Evolutionary conservation across 2,888 invertebrate species (phyloP), one percentile per base, ranked within the genome.

Genomic region (Unio pictorum): DNA sequence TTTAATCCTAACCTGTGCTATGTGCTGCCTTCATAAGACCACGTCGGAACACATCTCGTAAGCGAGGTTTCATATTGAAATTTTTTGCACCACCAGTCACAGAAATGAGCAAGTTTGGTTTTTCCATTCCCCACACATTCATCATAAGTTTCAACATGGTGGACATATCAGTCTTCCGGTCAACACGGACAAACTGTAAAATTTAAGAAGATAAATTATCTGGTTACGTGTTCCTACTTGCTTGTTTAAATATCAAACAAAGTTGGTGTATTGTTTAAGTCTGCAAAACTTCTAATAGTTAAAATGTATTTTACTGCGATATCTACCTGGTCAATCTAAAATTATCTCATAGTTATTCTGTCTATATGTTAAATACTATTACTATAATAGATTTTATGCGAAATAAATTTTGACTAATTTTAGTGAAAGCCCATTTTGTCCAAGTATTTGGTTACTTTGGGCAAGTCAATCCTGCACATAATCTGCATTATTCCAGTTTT

Each of bases 41-140:
- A 57, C 87, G 79, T 55, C 88, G 76, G 76, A 90, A 90, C 11
- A 88, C 88, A 64, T 89, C 87, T 69, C 87, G 88, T 23, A 90
- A 78, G 58, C 86, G 75, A 45, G 85, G 82, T 59, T 84, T 86
- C 87, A 90, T 88, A 61, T 83, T 80, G 74, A 90, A 90, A 78
- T 88, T 88, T 68, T 89, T 88, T 61, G 90, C 90, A 0, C 90
- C 90, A 0, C 90, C 90, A n/a, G 90, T 90, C 26, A 90, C 89
- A 5, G 90, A 90, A 69, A 90, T 89, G 26, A 90, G 84, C 7
- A 90, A 83, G 64, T 90, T 90, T 8, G 90, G 90, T 61, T 79
- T 82, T 23, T 87, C 85, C 69, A 90, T 78, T 4, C 84, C 75
- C 90, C 90, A 90, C 0, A 85, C 74, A 18, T 86, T 74, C 74